Evolutionary conservation across 2,797 vertebrate genomes (phyloP).

Genomic region (Emydoidea blandingii): DNA sequence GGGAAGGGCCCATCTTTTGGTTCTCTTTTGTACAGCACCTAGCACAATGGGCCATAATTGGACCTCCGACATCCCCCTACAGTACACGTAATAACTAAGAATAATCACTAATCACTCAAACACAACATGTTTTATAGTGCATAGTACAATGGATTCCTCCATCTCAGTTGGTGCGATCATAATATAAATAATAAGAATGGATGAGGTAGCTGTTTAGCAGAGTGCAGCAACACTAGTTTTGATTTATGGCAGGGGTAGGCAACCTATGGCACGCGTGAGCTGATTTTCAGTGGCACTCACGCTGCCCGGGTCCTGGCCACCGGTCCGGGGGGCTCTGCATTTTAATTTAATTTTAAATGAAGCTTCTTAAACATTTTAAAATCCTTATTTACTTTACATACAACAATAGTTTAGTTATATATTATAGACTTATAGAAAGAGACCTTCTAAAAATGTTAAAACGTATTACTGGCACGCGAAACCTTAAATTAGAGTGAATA

Average conservation of each 20-base stretch:
- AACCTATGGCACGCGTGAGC: too few species aligned
- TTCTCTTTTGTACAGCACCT: neutral
- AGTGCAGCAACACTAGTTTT: slow-evolving; percentile 13
- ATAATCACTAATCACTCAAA: neutral
- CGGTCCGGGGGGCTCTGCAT: too few species aligned
- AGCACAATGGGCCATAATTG: neutral
- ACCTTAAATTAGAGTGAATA: too few species aligned
- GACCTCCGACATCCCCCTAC: fast-evolving
- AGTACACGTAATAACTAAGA: neutral
- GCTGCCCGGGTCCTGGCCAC: too few species aligned
- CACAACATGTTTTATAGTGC: neutral
- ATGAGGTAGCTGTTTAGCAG: neutral
- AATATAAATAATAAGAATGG: neutral
- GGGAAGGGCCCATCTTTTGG: neutral
- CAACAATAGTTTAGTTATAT: too few species aligned
- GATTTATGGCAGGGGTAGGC: neutral
- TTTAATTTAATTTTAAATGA: too few species aligned
- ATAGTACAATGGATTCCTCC: neutral
- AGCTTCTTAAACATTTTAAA: too few species aligned
- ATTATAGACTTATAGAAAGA: too few species aligned
- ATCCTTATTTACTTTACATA: too few species aligned
- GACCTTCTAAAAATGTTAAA: too few species aligned
- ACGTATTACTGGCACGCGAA: too few species aligned
- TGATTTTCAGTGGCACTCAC: too few species aligned
- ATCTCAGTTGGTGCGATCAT: neutral